Evolutionary conservation across 2,113 vertebrate genomes (phyloP), one percentile per base, ranked within the genome.

Genomic region (Trichomycterus rosablanca): DNA sequence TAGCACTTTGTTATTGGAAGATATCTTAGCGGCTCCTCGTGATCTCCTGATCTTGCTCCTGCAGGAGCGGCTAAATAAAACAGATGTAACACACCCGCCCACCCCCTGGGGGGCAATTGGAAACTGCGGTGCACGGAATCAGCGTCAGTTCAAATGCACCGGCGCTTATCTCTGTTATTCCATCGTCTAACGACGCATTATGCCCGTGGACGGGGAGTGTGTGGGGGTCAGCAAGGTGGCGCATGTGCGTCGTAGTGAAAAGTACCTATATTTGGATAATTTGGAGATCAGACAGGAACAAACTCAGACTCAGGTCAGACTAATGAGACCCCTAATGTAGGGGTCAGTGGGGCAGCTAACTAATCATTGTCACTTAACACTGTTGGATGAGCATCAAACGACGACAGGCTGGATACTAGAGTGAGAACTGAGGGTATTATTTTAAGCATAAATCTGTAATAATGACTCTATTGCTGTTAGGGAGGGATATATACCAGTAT

Each of bases 11-110:
- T 85, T 85, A 76, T 81, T 80, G 71, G 76, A 78, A 82, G 78
- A 79, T 83, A 80, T 83, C 81, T 81, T 82, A 72, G 74, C 68
- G 53, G 77, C 81, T 85, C 78, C 83, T 88, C 84, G 76, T 82
- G 40, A 28, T 40, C 54, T 54, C 50, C 1, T 53, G 50, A 22
- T 54, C 52, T 39, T 18, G 30, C 19, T 34, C 28, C 74, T 68
- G 68, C 80, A 78, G 86, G 75, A 69, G 60, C 74, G 48, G 54
- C 16, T 70, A 73, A 78, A 72, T 68, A 66, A 76, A 72, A 75
- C 55, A 72, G 80, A 77, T 74, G 81, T 78, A 81, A 80, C 81
- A 42, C 71, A 76, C 79, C 78, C 78, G 46, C 54, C 78, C 80
- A 75, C 75, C 75, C 77, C 68, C 76, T 76, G 72, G 76, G 78